Evolutionary conservation across 2,113 vertebrate species (phyloP), one percentile per base, ranked within the genome.

Genomic region (Tupaia tana): DNA sequence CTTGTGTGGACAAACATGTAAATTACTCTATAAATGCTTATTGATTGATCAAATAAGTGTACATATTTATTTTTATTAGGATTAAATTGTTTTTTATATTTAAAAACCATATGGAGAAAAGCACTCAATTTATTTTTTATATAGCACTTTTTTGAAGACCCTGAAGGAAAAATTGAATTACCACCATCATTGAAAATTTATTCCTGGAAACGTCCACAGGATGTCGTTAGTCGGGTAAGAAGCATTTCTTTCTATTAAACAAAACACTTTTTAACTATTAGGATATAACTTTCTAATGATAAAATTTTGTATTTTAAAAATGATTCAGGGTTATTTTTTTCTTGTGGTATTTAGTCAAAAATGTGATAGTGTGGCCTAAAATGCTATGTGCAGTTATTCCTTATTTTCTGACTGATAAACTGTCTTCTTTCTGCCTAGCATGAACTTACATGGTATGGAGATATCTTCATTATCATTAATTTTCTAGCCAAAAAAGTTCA

Each of bases 121-220:
- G 31, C 43, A 4, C 13, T 88, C 10, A 75, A 69, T 85, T 67
- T 96, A 2, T 95, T 96, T 97, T 97, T 97, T 63, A 85, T 93
- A 22, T 93, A 99, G 99, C 93, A 97, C 73, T 98, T 97, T 95
- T 99, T 99, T 98, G 99, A 99, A 56, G 99, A 99, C 90, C 99
- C 99, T 9, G 99, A 99, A 95, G 99, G 99, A 81, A 99, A 99
- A 97, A 98, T 99, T 96, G 96, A 97, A 67, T 95, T 99, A 66
- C 99, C 99, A 83, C 34, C 90, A 29, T 98, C 98, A 67, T 74
- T 99, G 85, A 99, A 98, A 97, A 98, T 99, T 61, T 98, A 99
- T 98, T 98, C 98, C 59, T 99, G 99, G 99, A 99, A 99, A 98
- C 99, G 99, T 27, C 99, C 99, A 22, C 91, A 98, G 11, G 99